A percentile compares a stretch with the other conserved stretches of the same genome.
phyloP scores from a whole-genome alignment of 2,113 vertebrate species.

The Eulacestoma nigropectus region DNA sequence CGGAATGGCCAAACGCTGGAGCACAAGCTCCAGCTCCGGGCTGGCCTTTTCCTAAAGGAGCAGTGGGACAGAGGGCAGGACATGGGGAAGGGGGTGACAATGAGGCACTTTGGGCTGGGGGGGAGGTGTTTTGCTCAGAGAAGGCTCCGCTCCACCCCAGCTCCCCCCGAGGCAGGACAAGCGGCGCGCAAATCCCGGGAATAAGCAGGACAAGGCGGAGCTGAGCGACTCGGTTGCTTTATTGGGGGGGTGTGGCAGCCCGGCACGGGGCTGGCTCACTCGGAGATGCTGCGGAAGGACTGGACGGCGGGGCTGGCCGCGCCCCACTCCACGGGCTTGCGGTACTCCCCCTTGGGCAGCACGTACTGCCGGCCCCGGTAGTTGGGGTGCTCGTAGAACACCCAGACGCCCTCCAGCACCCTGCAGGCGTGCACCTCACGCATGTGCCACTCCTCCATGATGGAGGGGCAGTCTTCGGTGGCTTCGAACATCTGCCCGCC shows the following conservation, averaged over 20 bases:
- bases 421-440: slow-evolving; percentile 88
- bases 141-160: not conserved
- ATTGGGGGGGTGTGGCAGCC: not conserved
- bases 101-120: accelerated
- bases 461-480: slow-evolving; percentile 86
- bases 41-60: not conserved
- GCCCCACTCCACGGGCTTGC: slow-evolving; percentile 87
- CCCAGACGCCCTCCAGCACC: slow-evolving; percentile 87
- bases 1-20: not conserved
- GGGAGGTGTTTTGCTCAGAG: not conserved
- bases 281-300: slow-evolving; percentile 81
- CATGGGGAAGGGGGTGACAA: not conserved
- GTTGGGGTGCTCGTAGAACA: slow-evolving; percentile 91
- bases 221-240: slow-evolving; percentile 61
- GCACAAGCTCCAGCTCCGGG: not conserved
- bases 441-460: slow-evolving; percentile 84
- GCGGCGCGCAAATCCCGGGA: accelerated
- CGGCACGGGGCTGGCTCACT: slow-evolving; percentile 24
- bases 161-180: no score
- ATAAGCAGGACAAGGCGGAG: slow-evolving; percentile 10
- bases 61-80: not conserved
- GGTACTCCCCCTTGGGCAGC: slow-evolving; percentile 90
- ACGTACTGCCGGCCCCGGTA: slow-evolving; percentile 89
- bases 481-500: slow-evolving; percentile 84
- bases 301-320: slow-evolving; percentile 79